phyloP scores from a whole-genome alignment of 2,797 vertebrate genomes.

The Hypotaenidia okinawae region DNA sequence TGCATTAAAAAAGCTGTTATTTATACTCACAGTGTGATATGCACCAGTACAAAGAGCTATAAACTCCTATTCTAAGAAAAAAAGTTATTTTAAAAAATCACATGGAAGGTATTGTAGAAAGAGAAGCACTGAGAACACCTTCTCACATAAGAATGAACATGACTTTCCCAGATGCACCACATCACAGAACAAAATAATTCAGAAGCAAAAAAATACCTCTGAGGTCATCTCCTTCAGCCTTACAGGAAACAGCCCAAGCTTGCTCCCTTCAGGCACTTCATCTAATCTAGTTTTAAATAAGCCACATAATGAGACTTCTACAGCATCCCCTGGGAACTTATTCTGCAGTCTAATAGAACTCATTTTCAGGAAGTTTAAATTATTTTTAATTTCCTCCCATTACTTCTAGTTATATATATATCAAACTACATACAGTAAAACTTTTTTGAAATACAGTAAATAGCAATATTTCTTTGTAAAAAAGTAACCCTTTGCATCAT shows the following conservation, averaged over 20 bases:
- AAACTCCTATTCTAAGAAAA: not conserved
- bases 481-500: not conserved
- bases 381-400: conserved; percentile 62
- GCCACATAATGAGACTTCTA: conserved; percentile 53
- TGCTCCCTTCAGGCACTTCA: conserved; percentile 44
- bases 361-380: conserved; percentile 57
- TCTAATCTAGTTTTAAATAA: conserved; percentile 67
- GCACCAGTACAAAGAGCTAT: not conserved
- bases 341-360: conserved; percentile 29
- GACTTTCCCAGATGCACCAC: not conserved
- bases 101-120: not conserved
- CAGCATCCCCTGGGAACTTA: conserved; percentile 42
- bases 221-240: conserved; percentile 19
- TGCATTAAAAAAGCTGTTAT: not conserved
- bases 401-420: conserved; percentile 34
- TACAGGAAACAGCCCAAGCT: conserved; percentile 35
- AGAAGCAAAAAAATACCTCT: not conserved
- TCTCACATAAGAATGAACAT: not conserved
- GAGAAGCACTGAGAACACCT: not conserved
- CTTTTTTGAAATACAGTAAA: conserved; percentile 33
- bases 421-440: conserved; percentile 12
- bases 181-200: conserved; percentile 15
- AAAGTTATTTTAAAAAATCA: not conserved
- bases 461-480: not conserved
- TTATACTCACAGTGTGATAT: not conserved